Percentiles rank a stretch among this genome's conserved stretches.
phyloP scores from a whole-genome alignment of 1,140 invertebrate species.

The Saccostrea echinata region DNA sequence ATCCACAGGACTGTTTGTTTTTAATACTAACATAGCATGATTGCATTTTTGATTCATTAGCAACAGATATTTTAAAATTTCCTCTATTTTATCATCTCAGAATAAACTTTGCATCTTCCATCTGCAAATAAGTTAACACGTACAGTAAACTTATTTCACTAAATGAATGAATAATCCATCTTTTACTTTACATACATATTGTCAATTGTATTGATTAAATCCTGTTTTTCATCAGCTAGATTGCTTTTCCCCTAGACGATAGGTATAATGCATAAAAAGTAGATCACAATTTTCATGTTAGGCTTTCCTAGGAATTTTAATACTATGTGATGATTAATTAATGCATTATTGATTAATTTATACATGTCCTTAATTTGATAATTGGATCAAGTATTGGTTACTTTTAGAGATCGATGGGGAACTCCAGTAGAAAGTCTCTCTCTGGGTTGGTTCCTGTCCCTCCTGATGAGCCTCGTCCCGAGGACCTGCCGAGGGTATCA shows the following conservation, averaged over 20 bases:
- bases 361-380: background rate
- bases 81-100: no score
- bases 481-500: background rate
- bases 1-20: no score
- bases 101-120: no score
- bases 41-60: no score
- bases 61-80: no score
- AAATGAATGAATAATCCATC: background rate
- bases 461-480: background rate
- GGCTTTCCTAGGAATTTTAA: background rate
- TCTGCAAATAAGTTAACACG: no score
- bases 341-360: slow-evolving; percentile 10
- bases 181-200: background rate
- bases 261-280: background rate
- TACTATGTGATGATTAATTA: background rate
- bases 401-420: slow-evolving; percentile 29
- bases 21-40: no score
- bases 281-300: background rate
- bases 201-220: background rate
- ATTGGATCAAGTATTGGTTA: background rate
- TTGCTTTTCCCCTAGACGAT: background rate
- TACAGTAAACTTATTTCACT: background rate
- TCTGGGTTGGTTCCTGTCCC: background rate
- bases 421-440: slow-evolving; percentile 22
- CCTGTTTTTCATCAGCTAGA: slow-evolving; percentile 2